Evolutionary conservation across 1,140 invertebrate genomes (phyloP), one percentile per base, ranked within the genome.

Genomic region (Diploscapter pachys): DNA sequence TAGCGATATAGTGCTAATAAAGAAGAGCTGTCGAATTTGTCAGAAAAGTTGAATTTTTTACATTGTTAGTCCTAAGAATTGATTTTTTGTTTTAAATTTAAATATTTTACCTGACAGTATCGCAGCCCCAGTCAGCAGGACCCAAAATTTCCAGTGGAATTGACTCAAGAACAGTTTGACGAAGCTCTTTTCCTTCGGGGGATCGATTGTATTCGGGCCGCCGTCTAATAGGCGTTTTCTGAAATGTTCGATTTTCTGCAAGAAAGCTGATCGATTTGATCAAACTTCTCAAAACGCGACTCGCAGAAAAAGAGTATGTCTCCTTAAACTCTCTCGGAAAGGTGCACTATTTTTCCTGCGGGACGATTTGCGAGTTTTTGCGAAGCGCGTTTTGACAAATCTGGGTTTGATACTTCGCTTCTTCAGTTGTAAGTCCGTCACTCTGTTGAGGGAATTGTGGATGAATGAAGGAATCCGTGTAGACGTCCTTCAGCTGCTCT

Each of bases 131-230:
- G 85, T 70, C 3, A 85, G 72, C 13, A 85, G 80, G 8, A 85
- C 55, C 83, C 83, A 85, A 57, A 85, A 85, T 76, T 84, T 83
- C 75, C 83, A 81, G 8, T 86, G 77, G 65, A 85, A 85, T 73
- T 85, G 83, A 48, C 72, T 72, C 11, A 73, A 77, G 61, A 85
- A 83, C 6, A 85, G 63, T 62, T 65, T 55, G 31, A 81, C 57
- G 57, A 83, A 80, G 50, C 71, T 78, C 3, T 79, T 66, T 31
- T 83, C 78, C 59, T 80, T 80, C 13, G 80, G 81, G 6, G 81
- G 73, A 4, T 72, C 65, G 31, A 85, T 75, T 8, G 80, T 67
- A 69, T 85, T 85, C 8, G 54, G 62, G 11, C 83, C 83, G 13
- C 84, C 83, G 72, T 84, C 83, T 75, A 69, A 68, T 48, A 84